phyloP scores from a whole-genome alignment of 1,140 invertebrate genomes.

The Drosophila biarmipes region DNA sequence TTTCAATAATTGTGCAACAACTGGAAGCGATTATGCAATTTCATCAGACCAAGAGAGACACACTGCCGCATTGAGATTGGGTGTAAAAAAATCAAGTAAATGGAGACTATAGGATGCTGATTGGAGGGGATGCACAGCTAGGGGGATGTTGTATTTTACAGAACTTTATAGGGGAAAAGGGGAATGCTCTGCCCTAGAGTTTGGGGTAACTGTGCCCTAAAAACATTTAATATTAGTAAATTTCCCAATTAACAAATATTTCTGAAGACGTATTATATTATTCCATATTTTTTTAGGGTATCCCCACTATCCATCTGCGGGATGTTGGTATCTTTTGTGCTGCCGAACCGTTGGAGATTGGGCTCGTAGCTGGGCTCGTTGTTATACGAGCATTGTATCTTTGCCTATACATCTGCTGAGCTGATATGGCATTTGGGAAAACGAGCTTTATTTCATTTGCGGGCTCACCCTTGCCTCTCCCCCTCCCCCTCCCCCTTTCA shows the following conservation, averaged over 20 bases:
- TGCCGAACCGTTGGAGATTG: slow-evolving; percentile 4
- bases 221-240: too few relatives aligned
- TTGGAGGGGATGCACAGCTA: not conserved
- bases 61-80: slow-evolving; percentile 61
- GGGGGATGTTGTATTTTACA: not conserved
- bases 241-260: not conserved
- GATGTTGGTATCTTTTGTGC: slow-evolving; percentile 38
- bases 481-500: not conserved
- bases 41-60: slow-evolving; percentile 73
- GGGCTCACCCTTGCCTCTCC: not conserved
- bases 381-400: slow-evolving; percentile 67
- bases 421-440: slow-evolving; percentile 79
- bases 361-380: slow-evolving; percentile 17
- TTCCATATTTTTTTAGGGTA: slow-evolving; percentile 11
- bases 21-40: slow-evolving; percentile 83
- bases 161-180: not conserved
- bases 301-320: slow-evolving; percentile 1
- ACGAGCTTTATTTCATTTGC: slow-evolving; percentile 73
- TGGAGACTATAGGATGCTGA: not conserved
- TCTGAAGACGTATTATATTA: not conserved
- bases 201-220: too few relatives aligned
- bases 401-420: slow-evolving; percentile 71
- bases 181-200: too few relatives aligned
- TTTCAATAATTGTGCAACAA: slow-evolving; percentile 83
- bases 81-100: slow-evolving; percentile 53